Evolutionary conservation across 2,888 invertebrate genomes (phyloP).

Genomic region (Rhopalosiphum nymphaeae): DNA sequence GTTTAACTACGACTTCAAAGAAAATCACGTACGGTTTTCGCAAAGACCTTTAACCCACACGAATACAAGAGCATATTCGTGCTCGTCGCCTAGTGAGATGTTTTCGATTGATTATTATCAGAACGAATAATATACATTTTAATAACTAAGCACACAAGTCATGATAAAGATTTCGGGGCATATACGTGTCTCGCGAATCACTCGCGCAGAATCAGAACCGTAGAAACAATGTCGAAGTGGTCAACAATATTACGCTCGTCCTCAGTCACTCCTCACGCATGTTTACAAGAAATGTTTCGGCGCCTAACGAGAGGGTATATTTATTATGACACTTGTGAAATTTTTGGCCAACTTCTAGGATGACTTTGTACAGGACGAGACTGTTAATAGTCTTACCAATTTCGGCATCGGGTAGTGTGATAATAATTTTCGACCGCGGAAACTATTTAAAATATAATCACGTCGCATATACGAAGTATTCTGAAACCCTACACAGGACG

Average conservation of each 20-base stretch:
- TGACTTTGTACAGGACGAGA: neutral
- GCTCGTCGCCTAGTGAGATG: neutral
- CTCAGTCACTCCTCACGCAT: neutral
- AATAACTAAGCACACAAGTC: neutral
- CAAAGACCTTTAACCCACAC: neutral
- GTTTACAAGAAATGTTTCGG: neutral
- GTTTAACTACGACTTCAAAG: neutral
- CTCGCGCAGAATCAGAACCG: neutral
- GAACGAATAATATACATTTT: neutral
- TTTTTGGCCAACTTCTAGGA: neutral
- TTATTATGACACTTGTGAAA: neutral
- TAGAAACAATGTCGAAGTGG: neutral
- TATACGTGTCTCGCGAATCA: neutral
- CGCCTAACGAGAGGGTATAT: neutral
- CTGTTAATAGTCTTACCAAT: neutral
- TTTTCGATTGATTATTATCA: neutral
- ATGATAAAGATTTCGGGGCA: neutral
- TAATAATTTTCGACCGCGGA: neutral
- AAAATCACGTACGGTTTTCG: neutral
- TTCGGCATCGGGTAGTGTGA: neutral
- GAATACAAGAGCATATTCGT: neutral
- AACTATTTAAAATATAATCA: slow-evolving; percentile 8
- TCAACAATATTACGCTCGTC: neutral
- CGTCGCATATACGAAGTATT: neutral
- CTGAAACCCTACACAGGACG: neutral